These are phyloP conservation scores for Euleptes europaea DNA, from an alignment of 2,113 vertebrate species.

Conservation along the genomic window DNA sequence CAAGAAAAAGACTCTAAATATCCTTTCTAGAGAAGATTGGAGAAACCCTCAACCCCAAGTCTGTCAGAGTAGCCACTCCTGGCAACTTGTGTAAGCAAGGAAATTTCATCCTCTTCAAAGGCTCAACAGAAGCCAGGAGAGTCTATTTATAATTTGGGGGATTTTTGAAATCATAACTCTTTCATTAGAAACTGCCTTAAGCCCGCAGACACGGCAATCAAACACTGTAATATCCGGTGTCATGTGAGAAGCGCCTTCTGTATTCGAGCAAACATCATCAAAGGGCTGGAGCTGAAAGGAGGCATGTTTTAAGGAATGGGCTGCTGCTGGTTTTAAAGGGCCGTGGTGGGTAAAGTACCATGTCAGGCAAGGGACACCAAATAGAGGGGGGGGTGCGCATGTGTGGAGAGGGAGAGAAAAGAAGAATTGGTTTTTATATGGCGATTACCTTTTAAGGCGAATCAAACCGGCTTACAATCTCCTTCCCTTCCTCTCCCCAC, in stretches of 20 bases:
- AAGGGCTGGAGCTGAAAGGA: constrained; percentile 46
- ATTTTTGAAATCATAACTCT: constrained; percentile 71
- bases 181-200: constrained; percentile 69
- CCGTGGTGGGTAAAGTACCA: constrained; percentile 11
- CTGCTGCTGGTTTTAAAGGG: not conserved
- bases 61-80: constrained; percentile 58
- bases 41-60: not conserved
- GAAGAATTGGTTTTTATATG: too few species aligned
- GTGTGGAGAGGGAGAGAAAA: too few species aligned
- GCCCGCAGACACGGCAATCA: constrained; percentile 63
- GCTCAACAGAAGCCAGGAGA: constrained; percentile 45
- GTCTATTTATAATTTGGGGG: constrained; percentile 67
- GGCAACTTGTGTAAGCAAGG: constrained; percentile 35
- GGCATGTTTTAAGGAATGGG: not conserved
- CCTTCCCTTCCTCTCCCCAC: too few species aligned
- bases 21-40: not conserved
- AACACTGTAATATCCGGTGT: constrained; percentile 57
- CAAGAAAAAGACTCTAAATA: not conserved
- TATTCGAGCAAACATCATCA: constrained; percentile 65
- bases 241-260: constrained; percentile 53
- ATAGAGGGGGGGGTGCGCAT: not conserved
- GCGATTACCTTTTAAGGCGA: too few species aligned
- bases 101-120: constrained; percentile 49
- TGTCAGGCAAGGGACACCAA: not conserved
- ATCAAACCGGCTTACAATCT: too few species aligned